Evolutionary conservation across 2,797 vertebrate species (phyloP).

Genomic region (Argyrosomus regius): DNA sequence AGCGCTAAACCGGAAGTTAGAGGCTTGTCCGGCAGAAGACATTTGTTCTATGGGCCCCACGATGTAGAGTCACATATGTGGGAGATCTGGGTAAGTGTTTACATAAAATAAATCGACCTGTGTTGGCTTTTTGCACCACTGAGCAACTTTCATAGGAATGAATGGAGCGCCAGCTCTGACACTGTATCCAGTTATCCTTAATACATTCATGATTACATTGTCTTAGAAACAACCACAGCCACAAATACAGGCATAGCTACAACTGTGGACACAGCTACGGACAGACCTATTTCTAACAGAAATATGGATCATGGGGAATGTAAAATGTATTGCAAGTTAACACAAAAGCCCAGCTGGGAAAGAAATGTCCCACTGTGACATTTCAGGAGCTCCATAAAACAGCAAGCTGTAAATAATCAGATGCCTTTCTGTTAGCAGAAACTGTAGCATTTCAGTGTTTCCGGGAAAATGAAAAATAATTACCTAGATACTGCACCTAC

Average conservation of each 20-base stretch:
- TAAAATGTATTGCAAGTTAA: not conserved
- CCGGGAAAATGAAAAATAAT: constrained; percentile 18
- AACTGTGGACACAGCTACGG: not conserved
- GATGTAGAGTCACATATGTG: too few relatives aligned
- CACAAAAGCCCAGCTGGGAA: constrained; percentile 9
- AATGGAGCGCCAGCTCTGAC: too few relatives aligned
- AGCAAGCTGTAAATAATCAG: not conserved
- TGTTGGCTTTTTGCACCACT: too few relatives aligned
- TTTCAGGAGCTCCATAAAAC: not conserved
- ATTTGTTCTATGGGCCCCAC: too few relatives aligned
- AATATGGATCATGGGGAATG: not conserved
- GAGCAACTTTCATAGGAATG: too few relatives aligned
- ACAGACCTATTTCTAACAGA: constrained; percentile 3
- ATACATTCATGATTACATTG: too few relatives aligned
- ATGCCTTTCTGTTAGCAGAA: not conserved
- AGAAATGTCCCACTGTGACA: not conserved
- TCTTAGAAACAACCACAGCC: not conserved
- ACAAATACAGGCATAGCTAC: not conserved
- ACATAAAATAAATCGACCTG: too few relatives aligned
- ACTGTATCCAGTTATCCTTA: too few relatives aligned
- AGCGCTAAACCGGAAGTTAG: too few relatives aligned
- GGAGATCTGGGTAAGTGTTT: too few relatives aligned
- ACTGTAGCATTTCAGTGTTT: constrained; percentile 1
- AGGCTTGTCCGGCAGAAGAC: too few relatives aligned
- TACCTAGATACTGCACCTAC: not conserved